Conservation (phyloP, 2,797 vertebrate species). For the Silurus aristotelis region DNA sequence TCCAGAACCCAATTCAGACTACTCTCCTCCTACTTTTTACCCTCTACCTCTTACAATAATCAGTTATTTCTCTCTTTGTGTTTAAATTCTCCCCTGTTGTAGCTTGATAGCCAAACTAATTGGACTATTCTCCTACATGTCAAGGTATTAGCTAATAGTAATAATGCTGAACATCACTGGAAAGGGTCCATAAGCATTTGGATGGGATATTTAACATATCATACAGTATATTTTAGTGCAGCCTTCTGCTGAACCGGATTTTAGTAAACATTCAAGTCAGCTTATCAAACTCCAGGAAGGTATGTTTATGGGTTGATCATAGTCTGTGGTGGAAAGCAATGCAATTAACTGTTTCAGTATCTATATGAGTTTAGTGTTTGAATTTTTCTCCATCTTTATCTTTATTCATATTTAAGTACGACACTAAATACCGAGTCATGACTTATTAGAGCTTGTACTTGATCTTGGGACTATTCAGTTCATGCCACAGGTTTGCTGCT, state of each 20-base stretch:
- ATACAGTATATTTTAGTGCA: background rate
- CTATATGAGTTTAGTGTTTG: background rate
- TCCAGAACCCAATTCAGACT: conserved; percentile 72
- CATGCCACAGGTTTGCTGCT: no score
- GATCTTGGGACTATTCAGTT: no score
- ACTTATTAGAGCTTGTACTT: no score
- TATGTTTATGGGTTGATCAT: background rate
- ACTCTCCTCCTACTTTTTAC: conserved; percentile 52
- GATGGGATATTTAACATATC: background rate
- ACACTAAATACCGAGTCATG: no score
- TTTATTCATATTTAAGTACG: no score
- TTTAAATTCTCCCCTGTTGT: background rate
- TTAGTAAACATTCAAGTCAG: no score
- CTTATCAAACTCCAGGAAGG: no score
- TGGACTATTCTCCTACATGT: background rate
- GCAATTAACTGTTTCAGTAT: background rate
- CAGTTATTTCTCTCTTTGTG: background rate
- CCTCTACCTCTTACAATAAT: background rate
- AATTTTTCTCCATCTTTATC: no score
- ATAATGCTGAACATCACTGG: background rate
- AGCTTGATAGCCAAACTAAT: background rate
- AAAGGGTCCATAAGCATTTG: background rate
- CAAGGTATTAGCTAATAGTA: background rate
- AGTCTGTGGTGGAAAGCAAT: background rate
- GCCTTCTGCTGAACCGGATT: no score